Evolutionary conservation across 2,888 invertebrate genomes (phyloP), one percentile per base, ranked within the genome.

Genomic region (Saturnia japonica): DNA sequence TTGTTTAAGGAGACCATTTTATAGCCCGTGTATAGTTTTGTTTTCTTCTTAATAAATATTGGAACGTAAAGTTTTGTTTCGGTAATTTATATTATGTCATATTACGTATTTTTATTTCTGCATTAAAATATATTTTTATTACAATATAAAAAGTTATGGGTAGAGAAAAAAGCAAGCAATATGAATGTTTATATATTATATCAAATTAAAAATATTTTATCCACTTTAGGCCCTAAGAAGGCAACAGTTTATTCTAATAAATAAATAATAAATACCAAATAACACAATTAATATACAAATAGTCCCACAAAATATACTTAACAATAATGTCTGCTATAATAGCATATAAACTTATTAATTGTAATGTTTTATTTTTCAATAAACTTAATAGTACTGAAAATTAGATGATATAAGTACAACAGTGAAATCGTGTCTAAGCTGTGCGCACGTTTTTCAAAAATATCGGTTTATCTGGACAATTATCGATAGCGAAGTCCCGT

Each of bases 391-490:
- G 25, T 34, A 14, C 1, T 62, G 16, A 16, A n/a, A 19, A n/a
- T n/a, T 40, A 40, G 0, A 40, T 40, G 1, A 1, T 40, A 64
- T n/a, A 64, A 62, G 19, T 40, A 4, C 19, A 54, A 70, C 25
- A 34, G 42, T 67, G 16, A 66, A 67, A n/a, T n/a, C 9, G 6
- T 42, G 47, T 54, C 47, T 67, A 19, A 70, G 25, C 54, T 70
- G 45, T 19, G 70, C 19, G 45, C 22, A 60, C 80, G 81, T 82
- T 85, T 86, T 82, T 82, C 79, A 77, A 83, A 81, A 85, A 87
- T 86, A 88, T 87, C 86, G 86, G 88, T 82, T 54, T 88, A 88
- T 89, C 88, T 82, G 84, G 80, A 88, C 91, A 91, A 91, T 92
- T 92, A 92, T 90, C 91, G 88, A 88, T 85, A 85, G 86, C 84